Conservation (phyloP, 64 coral and sea anemone genomes). For the Dendrophyllia cribrosa region DNA sequence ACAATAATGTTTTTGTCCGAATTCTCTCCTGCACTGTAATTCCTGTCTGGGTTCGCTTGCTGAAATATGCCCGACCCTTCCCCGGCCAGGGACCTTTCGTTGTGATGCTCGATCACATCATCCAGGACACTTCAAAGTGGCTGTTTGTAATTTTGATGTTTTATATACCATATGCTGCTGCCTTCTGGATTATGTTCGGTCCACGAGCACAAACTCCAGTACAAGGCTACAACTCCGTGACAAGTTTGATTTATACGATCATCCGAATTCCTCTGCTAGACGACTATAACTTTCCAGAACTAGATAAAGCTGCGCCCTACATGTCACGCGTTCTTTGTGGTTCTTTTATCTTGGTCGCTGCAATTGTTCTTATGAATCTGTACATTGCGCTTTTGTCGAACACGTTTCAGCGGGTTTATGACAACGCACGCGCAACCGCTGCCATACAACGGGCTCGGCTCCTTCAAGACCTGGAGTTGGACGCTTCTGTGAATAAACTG, state of each 20-base stretch:
- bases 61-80: constrained; percentile 90
- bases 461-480: constrained; percentile 67
- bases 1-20: constrained; percentile 68
- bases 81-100: constrained; percentile 83
- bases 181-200: constrained; percentile 90
- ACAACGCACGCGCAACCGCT: constrained; percentile 83
- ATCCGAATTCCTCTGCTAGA: constrained; percentile 69
- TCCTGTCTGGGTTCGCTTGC: constrained; percentile 78
- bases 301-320: constrained; percentile 61
- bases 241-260: constrained; percentile 57
- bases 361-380: constrained; percentile 79
- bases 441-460: constrained; percentile 82
- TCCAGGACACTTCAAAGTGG: constrained; percentile 77
- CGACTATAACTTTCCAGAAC: constrained; percentile 57
- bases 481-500: constrained; percentile 54
- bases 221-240: constrained; percentile 49
- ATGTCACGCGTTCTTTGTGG: constrained; percentile 77
- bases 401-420: constrained; percentile 87
- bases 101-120: constrained; percentile 84
- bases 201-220: constrained; percentile 48
- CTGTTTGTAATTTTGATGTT: constrained; percentile 76
- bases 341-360: constrained; percentile 66
- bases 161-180: constrained; percentile 86
- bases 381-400: constrained; percentile 86
- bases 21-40: constrained; percentile 77